phyloP scores from a whole-genome alignment of 1,140 invertebrate species.

The Helicorthomorpha holstii region DNA sequence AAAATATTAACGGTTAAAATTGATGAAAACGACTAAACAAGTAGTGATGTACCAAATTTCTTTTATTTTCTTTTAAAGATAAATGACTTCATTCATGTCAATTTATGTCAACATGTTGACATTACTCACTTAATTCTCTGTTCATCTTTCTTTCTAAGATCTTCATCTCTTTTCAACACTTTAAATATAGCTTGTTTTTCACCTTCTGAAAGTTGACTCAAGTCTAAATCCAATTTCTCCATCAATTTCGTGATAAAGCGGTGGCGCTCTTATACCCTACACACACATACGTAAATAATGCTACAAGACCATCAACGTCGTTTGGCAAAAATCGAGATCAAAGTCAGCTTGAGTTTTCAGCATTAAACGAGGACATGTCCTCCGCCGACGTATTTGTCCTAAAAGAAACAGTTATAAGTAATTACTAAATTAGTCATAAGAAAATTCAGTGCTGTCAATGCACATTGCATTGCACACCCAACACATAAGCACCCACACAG shows the following conservation, averaged over 20 bases:
- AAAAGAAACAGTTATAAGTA: too few relatives aligned
- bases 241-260: neutral
- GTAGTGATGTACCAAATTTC: neutral
- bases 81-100: neutral
- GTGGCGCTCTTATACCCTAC: too few relatives aligned
- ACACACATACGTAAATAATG: too few relatives aligned
- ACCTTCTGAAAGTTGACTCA: constrained; percentile 11
- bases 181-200: constrained; percentile 13
- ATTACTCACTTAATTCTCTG: constrained; percentile 12
- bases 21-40: neutral
- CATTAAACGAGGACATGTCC: too few relatives aligned
- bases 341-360: too few relatives aligned
- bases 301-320: too few relatives aligned
- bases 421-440: too few relatives aligned
- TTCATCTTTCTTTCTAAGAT: constrained; percentile 12
- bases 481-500: too few relatives aligned
- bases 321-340: too few relatives aligned
- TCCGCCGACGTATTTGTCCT: too few relatives aligned
- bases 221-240: constrained; percentile 7
- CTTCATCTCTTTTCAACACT: constrained; percentile 13
- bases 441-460: too few relatives aligned
- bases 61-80: neutral
- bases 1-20: neutral
- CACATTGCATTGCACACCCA: too few relatives aligned
- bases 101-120: neutral